These are phyloP conservation scores for Oppia nitens DNA, from an alignment of 1,140 invertebrate genomes.

Conservation along the genomic window DNA sequence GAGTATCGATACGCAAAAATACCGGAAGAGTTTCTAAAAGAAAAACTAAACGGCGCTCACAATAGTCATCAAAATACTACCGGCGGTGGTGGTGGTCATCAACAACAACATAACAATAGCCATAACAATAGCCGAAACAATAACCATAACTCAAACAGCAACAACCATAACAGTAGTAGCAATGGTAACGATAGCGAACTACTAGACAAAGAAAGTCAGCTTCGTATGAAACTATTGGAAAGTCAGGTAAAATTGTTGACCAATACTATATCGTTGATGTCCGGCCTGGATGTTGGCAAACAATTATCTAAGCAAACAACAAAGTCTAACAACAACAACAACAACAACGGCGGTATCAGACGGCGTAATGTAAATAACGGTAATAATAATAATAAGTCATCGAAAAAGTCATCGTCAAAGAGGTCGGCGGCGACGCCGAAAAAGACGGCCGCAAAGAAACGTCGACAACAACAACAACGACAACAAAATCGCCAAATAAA, in stretches of 20 bases:
- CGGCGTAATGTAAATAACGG: too few relatives aligned
- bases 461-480: neutral
- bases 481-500: neutral
- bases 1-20: constrained; percentile 5
- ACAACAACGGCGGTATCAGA: neutral
- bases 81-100: too few relatives aligned
- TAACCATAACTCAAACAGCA: neutral
- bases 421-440: neutral
- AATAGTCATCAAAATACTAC: too few relatives aligned
- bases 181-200: neutral
- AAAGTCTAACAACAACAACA: neutral
- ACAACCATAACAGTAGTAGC: neutral
- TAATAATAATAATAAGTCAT: neutral
- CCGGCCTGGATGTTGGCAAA: neutral
- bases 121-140: too few relatives aligned
- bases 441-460: neutral
- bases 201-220: neutral
- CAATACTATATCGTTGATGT: neutral
- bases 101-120: too few relatives aligned
- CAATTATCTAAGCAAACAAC: neutral
- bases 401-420: neutral
- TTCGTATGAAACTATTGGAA: constrained; percentile 3
- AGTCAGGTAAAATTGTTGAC: neutral
- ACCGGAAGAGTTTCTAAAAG: neutral
- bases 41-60: neutral